These are phyloP conservation scores for Orchesella cincta DNA, from an alignment of 1,140 invertebrate genomes.

Conservation along the genomic window DNA sequence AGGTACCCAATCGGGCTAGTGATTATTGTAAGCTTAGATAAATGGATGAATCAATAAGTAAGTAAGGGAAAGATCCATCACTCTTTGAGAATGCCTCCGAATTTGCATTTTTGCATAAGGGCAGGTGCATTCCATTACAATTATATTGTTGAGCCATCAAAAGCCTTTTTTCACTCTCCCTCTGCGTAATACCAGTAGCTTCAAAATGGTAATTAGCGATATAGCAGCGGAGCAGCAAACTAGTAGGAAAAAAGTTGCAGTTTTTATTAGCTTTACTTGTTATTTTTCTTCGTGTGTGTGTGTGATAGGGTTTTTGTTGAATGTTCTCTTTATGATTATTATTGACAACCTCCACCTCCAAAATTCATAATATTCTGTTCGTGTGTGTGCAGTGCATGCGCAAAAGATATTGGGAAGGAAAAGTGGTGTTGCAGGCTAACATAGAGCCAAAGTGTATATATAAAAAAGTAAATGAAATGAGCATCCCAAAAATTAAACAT, in stretches of 20 bases:
- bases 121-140: background rate
- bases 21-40: too few species aligned
- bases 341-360: too few species aligned
- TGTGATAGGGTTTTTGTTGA: too few species aligned
- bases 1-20: too few species aligned
- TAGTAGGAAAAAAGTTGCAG: conserved; percentile 3
- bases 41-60: too few species aligned
- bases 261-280: conserved; percentile 19
- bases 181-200: conserved; percentile 25
- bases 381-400: too few species aligned
- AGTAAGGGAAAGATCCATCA: too few species aligned
- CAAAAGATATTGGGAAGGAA: background rate
- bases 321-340: too few species aligned
- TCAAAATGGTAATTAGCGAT: conserved; percentile 14
- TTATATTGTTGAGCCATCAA: background rate
- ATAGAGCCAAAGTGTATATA: background rate
- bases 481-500: background rate
- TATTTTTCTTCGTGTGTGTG: conserved; percentile 25
- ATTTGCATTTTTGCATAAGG: background rate
- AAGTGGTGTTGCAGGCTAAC: conserved; percentile 21
- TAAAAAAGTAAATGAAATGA: background rate
- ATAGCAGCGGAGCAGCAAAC: too few species aligned
- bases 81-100: too few species aligned
- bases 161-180: too few species aligned
- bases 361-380: too few species aligned